Conservation (phyloP, 2,113 vertebrate genomes). For the Nibea coibor region DNA sequence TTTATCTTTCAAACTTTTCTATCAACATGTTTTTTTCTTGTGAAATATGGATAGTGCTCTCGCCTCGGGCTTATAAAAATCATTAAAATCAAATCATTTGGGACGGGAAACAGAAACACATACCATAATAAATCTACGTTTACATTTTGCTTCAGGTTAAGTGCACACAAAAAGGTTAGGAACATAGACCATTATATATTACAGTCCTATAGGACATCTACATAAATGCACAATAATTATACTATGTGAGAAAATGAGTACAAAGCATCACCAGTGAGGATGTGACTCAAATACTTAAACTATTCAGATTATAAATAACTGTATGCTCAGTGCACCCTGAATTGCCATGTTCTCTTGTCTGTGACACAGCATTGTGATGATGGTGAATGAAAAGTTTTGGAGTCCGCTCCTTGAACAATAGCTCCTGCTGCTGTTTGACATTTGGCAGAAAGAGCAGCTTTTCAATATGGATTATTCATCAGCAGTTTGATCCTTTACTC, state of each 20-base stretch:
- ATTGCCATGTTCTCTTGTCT: constrained; percentile 7
- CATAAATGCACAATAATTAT: neutral
- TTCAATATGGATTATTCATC: constrained; percentile 79
- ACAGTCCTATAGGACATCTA: too few relatives aligned
- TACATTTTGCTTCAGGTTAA: neutral
- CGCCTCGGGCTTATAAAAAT: neutral
- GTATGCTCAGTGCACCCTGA: neutral
- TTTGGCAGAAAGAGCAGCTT: constrained; percentile 74
- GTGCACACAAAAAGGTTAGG: neutral
- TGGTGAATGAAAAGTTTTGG: constrained; percentile 55
- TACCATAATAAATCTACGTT: neutral
- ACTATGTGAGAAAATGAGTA: neutral
- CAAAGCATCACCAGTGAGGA: neutral
- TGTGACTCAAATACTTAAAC: neutral
- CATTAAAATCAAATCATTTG: neutral
- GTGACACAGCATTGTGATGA: constrained; percentile 37
- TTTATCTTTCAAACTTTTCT: neutral
- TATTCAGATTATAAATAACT: constrained; percentile 9
- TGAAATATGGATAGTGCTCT: neutral
- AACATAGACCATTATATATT: too few relatives aligned
- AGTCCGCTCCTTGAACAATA: constrained; percentile 58
- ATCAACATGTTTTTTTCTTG: neutral
- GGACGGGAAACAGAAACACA: neutral
- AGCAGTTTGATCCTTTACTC: constrained; percentile 68
- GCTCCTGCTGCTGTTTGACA: constrained; percentile 75